phyloP scores from a whole-genome alignment of 1,140 invertebrate species.

The Drosophila lacteicornis region DNA sequence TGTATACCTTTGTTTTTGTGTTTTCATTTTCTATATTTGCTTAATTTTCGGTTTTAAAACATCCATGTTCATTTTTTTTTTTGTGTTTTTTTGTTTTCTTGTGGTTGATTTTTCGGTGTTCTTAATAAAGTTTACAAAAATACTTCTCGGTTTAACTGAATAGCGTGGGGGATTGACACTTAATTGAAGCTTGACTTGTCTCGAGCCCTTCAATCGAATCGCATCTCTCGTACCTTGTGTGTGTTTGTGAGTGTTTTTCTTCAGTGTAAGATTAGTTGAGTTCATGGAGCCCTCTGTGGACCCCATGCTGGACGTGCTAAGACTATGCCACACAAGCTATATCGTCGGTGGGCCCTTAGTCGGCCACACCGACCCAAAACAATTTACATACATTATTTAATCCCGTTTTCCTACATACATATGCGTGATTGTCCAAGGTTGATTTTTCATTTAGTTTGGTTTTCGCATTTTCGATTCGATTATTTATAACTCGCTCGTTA shows the following conservation, averaged over 20 bases:
- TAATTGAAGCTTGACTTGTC: constrained; percentile 57
- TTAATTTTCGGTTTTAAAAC: constrained; percentile 52
- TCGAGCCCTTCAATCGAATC: constrained; percentile 49
- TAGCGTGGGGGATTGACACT: constrained; percentile 52
- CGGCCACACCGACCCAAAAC: constrained; percentile 37
- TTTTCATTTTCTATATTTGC: constrained; percentile 10
- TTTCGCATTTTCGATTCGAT: constrained; percentile 34
- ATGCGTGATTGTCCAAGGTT: constrained; percentile 79
- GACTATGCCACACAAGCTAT: constrained; percentile 52
- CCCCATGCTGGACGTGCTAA: constrained; percentile 56
- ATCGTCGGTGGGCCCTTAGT: constrained; percentile 13
- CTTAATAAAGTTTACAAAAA: constrained; percentile 69
- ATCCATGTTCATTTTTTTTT: constrained; percentile 42
- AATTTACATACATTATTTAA: constrained; percentile 62
- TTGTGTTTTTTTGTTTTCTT: background rate
- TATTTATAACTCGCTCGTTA: constrained; percentile 33
- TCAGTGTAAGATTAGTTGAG: constrained; percentile 36
- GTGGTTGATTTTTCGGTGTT: constrained; percentile 25
- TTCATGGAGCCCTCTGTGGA: constrained; percentile 36
- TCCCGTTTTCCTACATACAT: constrained; percentile 58
- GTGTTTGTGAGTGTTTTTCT: background rate
- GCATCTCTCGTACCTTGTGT: constrained; percentile 7
- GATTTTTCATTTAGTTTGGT: constrained; percentile 43
- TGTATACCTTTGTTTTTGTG: constrained; percentile 51
- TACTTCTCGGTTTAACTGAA: constrained; percentile 63